phyloP scores from a whole-genome alignment of 1,140 invertebrate species.

The Lepidotrigona ventralis region DNA sequence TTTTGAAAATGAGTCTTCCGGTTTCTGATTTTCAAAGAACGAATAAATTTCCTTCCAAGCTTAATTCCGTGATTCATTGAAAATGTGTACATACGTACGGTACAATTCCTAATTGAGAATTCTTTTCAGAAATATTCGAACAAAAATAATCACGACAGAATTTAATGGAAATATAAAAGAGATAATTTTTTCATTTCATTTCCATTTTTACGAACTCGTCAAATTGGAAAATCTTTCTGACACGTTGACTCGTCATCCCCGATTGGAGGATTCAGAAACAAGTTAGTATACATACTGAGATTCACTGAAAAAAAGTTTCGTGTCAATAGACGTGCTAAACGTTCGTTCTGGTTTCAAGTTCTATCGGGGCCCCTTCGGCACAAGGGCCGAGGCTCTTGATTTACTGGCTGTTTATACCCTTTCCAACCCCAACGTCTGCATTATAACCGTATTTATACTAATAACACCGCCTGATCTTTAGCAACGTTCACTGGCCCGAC shows the following conservation, averaged over 20 bases:
- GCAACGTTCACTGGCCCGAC: constrained; percentile 57
- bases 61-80: too few relatives aligned
- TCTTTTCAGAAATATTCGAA: neutral
- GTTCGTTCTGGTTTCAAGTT: constrained; percentile 51
- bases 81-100: too few relatives aligned
- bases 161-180: neutral
- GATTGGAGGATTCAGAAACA: too few relatives aligned
- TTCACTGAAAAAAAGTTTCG: neutral
- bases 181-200: neutral
- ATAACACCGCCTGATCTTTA: constrained; percentile 67
- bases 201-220: too few relatives aligned
- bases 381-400: constrained; percentile 70
- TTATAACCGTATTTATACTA: constrained; percentile 80
- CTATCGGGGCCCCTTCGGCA: constrained; percentile 48
- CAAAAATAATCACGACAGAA: neutral
- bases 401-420: constrained; percentile 79
- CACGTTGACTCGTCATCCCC: too few relatives aligned
- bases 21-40: too few relatives aligned
- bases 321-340: constrained; percentile 23
- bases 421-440: constrained; percentile 68
- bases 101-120: neutral
- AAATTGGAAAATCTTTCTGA: too few relatives aligned
- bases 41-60: too few relatives aligned
- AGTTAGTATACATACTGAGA: too few relatives aligned
- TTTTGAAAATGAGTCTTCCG: too few relatives aligned